Evolutionary conservation across 1,140 invertebrate genomes (phyloP), one percentile per base, ranked within the genome.

Genomic region (Daktulosphaira vitifoliae): DNA sequence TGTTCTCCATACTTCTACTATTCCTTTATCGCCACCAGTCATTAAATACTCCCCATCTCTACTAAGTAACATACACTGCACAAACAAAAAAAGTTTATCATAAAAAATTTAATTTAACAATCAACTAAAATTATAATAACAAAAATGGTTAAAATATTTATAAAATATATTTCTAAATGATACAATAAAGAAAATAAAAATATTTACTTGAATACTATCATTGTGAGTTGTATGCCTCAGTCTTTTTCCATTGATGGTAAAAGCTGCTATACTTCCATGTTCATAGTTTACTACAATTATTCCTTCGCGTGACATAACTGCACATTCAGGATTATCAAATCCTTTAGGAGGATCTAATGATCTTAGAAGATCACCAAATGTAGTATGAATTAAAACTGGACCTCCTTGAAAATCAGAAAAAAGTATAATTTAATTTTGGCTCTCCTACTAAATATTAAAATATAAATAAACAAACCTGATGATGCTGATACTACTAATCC

Each of bases 31-130:
- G 8, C 94, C 94, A 62, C 92, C 95, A 68, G 91, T 94, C 81
- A 98, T 88, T 73, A 99, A 80, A 76, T 98, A 98, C 79, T 99
- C 95, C 46, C 96, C 96, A 80, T 98, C 96, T 65, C 95, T 87
- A 70, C 92, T 98, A 70, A 98, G 75, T 70, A 92, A 81, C 77
- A 97, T 83, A 77, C 92, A 94, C 91, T 98, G 74, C 66, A 81
- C 76, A 42, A 49, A 74, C 71, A 66, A 54, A 13, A 20, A n/a
- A 0, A 4, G 3, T 38, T 23, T 52, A n/a, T 11, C 3, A 1
- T 18, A n/a, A 2, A 1, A 25, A 5, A 33, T 33, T 33, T n/a
- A n/a, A n/a, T n/a, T n/a, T n/a, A n/a, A n/a, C n/a, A n/a, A 33
- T 33, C 29, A 6, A 33, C 11, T 33, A 33, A 11, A 42, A 68